Base-by-base conservation (phyloP, 2,888 invertebrate genomes). In the Folsomia candida region DNA sequence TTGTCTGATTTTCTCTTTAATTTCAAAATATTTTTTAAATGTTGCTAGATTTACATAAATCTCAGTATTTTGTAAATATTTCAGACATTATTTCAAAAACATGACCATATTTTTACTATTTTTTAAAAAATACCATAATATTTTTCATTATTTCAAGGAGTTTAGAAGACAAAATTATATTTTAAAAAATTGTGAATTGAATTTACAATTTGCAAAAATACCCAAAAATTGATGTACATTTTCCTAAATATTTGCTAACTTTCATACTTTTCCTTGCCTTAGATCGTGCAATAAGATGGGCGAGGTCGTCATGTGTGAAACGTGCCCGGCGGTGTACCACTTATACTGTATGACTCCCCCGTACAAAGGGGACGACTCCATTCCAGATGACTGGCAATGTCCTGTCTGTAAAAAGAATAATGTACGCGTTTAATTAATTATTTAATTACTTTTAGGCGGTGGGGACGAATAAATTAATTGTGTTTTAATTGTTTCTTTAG, bases 381-480 rank as follows among this genome's bases (percentile, higher is more conserved):
- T 97, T 67, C 92, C 94, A 70, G 97, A 97, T 85, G 97, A 97
- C 82, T 98, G 98, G 97, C 92, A 95, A 81, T 99, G 99, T 85
- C 90, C 90, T 77, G 88, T 97, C 67, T 99, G 99, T 83, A 90
- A 91, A 82, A 90, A 91, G 65, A 96, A 98, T 82, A 91, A 92
- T 86, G 91, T 87, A 80, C 72, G 78, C 72, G 6, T 6, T 54
- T 4, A 6, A 54, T n/a, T n/a, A 54, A n/a, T 20, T 6, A 9
- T 37, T 37, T 37, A 4, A 37, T 4, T 37, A 37, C 14, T 9
- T 37, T 37, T 37, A 37, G 14, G 14, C 14, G 14, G 14, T 37
- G 14, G 37, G 6, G 14, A 37, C 14, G 14, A 37, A 37, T 37
- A 37, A 37, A 37, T 37, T 9, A 37, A 37, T n/a, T 4, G 37